A percentile compares a stretch with the other conserved stretches of the same genome.
phyloP scores from a whole-genome alignment of 2,113 vertebrate species.

The Engraulis encrasicolus region DNA sequence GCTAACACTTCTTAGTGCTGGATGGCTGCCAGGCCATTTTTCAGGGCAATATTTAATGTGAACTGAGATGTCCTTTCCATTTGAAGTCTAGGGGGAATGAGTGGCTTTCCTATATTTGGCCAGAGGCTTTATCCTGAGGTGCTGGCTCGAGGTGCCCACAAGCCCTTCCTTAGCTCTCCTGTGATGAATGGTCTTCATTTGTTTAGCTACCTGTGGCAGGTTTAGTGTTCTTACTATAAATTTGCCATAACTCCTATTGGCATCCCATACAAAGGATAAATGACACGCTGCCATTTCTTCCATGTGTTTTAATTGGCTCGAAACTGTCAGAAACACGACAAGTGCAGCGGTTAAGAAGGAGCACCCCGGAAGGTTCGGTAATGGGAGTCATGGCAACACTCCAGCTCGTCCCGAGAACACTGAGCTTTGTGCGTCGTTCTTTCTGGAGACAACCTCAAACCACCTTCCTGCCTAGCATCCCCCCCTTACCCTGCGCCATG shows the following conservation, averaged over 20 bases:
- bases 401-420: constrained; percentile 63
- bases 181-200: constrained; percentile 87
- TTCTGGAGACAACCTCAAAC: constrained; percentile 14
- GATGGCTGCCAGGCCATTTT: constrained; percentile 81
- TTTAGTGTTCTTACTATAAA: constrained; percentile 91
- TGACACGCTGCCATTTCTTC: constrained; percentile 77
- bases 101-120: constrained; percentile 92
- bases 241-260: constrained; percentile 86
- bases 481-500: background rate
- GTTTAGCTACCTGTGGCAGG: constrained; percentile 86
- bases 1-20: constrained; percentile 90
- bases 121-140: constrained; percentile 75
- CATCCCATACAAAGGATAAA: constrained; percentile 88
- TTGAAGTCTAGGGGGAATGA: constrained; percentile 83
- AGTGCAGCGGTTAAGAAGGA: constrained; percentile 79
- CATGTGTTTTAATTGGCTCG: constrained; percentile 81
- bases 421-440: constrained; percentile 12
- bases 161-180: constrained; percentile 82
- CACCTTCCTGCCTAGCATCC: constrained; percentile 33
- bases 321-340: constrained; percentile 87
- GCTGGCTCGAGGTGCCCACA: constrained; percentile 74
- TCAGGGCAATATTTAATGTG: constrained; percentile 87
- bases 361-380: constrained; percentile 79
- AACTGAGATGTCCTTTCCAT: constrained; percentile 85
- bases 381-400: constrained; percentile 87